A percentile compares a stretch with the other conserved stretches of the same genome.
Evolutionary conservation across 2,888 invertebrate genomes (phyloP).

Genomic region (Tetropium fuscum): DNA sequence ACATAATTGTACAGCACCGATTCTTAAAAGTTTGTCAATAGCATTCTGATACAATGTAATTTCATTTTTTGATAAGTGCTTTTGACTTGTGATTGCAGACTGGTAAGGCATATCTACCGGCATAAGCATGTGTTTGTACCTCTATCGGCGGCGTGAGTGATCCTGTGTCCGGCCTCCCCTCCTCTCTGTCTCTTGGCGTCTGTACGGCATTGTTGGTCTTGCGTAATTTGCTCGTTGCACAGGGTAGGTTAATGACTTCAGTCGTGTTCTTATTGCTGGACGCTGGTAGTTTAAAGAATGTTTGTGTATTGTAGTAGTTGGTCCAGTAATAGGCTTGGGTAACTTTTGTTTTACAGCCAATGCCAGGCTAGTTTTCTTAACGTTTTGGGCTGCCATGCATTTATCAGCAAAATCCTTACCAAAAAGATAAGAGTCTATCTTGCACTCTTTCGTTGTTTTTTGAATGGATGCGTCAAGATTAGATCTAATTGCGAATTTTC

Average conservation of each 20-base stretch:
- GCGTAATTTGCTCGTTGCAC: not conserved
- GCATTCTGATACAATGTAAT: not conserved
- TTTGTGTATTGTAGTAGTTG: too few species aligned
- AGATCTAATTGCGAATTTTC: not conserved
- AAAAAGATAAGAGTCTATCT: not conserved
- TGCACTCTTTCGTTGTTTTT: not conserved
- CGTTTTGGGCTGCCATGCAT: not conserved
- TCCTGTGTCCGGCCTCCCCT: not conserved
- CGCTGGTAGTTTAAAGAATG: not conserved
- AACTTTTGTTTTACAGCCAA: not conserved
- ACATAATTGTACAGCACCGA: not conserved
- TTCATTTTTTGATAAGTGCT: not conserved
- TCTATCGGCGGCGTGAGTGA: not conserved
- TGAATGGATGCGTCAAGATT: not conserved
- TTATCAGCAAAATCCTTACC: not conserved
- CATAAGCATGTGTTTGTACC: not conserved
- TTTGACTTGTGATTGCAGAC: not conserved
- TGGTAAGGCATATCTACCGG: not conserved
- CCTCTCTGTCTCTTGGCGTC: not conserved
- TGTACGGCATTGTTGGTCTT: not conserved
- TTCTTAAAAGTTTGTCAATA: not conserved
- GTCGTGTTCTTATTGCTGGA: not conserved
- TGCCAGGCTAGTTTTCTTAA: not conserved
- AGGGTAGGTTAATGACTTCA: not conserved
- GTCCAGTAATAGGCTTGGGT: not conserved